Base-by-base conservation (phyloP, 2,888 invertebrate species). In the Sphaerophoria rueppellii region DNA sequence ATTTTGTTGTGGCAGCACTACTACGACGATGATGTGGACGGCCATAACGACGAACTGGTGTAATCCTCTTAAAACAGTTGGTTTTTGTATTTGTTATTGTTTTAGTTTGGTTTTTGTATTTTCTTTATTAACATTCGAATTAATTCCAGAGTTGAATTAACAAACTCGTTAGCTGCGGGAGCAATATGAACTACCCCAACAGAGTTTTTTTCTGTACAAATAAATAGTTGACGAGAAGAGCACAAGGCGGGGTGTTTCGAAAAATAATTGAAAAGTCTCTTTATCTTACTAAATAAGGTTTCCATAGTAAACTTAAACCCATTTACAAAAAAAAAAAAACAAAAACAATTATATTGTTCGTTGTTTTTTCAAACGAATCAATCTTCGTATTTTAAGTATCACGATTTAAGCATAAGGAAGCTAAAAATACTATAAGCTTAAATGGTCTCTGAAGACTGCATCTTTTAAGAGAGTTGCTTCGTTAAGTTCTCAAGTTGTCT, bases 31-130 rank as follows among this genome's bases (percentile, higher is more conserved):
- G 16, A n/a, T 6, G 43, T 32, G 6, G 50, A 16, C 11, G 35
- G 9, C 43, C 12, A 48, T 6, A 7, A 14, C 50, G 16, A 16
- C 60, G 50, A 32, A 32, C 43, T 40, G 9, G 55, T 77, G 61
- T 77, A 82, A 82, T 78, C 82, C 82, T 78, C 82, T 82, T 82
- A 78, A 69, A 81, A 50, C n/a, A 60, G 50, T 65, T 50, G 50
- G 46, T 65, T 71, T 54, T 67, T 65, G 57, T n/a, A 69, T 11
- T 46, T 63, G 43, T 43, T 35, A 34, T 16, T 43, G 16, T 11
- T n/a, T 6, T 46, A 35, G 9, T 58, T 67, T 72, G 76, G 60
- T 67, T 65, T 70, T 48, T 67, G 9, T 65, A 54, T 67, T 82
- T 67, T 72, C 54, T 70, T 48, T 67, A 63, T 78, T 78, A 58